Conservation (phyloP, 2,797 vertebrate genomes). For the Oophaga sylvatica region DNA sequence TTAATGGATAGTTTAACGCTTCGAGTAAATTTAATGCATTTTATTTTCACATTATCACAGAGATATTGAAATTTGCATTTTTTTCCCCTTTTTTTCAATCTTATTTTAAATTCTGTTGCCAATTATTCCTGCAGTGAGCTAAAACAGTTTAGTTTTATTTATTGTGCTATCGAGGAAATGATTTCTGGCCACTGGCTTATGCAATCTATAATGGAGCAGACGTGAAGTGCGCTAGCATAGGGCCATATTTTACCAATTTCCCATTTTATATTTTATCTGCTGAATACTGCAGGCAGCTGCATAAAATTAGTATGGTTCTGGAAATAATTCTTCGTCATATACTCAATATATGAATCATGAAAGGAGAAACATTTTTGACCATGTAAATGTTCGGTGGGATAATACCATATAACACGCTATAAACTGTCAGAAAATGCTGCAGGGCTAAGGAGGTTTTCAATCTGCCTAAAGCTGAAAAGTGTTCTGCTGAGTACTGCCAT, state of each 20-base stretch:
- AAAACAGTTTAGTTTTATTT: slow-evolving; percentile 40
- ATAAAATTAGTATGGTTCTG: neutral
- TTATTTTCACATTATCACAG: slow-evolving; percentile 57
- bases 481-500: neutral
- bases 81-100: slow-evolving; percentile 1
- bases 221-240: slow-evolving; percentile 1
- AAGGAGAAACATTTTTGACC: neutral
- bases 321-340: neutral
- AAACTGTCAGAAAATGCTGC: neutral
- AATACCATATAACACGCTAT: neutral
- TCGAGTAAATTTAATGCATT: slow-evolving; percentile 50
- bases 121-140: slow-evolving; percentile 25
- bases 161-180: slow-evolving; percentile 25
- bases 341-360: neutral
- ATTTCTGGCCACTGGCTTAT: slow-evolving; percentile 12
- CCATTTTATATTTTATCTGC: slow-evolving; percentile 26
- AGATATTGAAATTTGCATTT: slow-evolving; percentile 47
- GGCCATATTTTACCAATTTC: neutral
- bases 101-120: slow-evolving; percentile 1
- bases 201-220: slow-evolving; percentile 3
- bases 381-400: neutral
- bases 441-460: neutral
- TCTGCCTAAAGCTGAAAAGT: neutral
- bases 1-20: slow-evolving; percentile 47
- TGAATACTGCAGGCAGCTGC: neutral